Evolutionary conservation across 64 coral and sea anemone species (phyloP).

Genomic region (Montipora capricornis): DNA sequence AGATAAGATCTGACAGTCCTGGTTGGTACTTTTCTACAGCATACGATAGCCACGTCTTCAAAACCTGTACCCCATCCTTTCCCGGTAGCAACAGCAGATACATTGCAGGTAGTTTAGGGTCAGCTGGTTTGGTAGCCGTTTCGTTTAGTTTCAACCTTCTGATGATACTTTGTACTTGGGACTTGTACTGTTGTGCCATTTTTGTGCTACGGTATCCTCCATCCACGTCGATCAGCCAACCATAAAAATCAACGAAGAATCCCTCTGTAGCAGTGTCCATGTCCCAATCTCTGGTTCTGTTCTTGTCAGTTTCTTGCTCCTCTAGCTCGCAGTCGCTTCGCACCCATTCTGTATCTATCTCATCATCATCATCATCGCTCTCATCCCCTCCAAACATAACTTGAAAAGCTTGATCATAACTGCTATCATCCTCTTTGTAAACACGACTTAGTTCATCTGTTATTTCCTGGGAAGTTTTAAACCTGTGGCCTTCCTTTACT

Average conservation of each 20-base stretch:
- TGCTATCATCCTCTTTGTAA: neutral
- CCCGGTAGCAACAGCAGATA: neutral
- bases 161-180: conserved; percentile 37
- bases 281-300: neutral
- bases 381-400: neutral
- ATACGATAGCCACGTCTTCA: conserved; percentile 24
- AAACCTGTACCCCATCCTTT: conserved; percentile 15
- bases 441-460: no score
- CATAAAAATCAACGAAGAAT: neutral
- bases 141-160: neutral
- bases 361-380: conserved; percentile 11
- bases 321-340: conserved; percentile 6
- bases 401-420: neutral
- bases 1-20: conserved; percentile 52
- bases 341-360: neutral
- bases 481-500: no score
- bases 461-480: no score
- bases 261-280: neutral
- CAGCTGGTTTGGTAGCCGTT: neutral
- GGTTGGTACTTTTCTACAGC: conserved; percentile 33
- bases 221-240: conserved; percentile 28
- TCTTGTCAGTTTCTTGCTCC: neutral
- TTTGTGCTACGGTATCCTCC: conserved; percentile 37
- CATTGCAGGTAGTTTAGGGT: neutral
- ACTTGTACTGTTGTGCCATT: conserved; percentile 38